phyloP scores from a whole-genome alignment of 2,113 vertebrate species.

The Tragelaphus scriptus region DNA sequence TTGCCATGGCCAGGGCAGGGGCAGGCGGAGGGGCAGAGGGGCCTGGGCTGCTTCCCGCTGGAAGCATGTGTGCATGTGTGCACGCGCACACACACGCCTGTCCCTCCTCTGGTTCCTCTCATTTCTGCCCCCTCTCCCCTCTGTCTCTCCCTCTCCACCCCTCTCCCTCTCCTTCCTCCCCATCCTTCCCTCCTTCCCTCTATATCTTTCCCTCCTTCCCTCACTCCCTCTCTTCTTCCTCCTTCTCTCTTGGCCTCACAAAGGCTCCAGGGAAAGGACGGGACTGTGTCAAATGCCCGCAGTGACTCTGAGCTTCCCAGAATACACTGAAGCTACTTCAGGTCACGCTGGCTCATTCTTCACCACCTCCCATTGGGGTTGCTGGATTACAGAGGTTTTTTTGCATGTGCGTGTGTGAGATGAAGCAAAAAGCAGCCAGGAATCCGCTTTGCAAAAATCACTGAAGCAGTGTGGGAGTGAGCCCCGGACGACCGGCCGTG shows the following conservation, averaged over 20 bases:
- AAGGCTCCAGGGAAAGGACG: not conserved
- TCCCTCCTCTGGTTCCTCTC: not conserved
- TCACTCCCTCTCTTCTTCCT: not conserved
- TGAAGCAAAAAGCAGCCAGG: not conserved
- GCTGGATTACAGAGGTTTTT: not conserved
- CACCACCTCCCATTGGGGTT: not conserved
- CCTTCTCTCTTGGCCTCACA: fast-evolving
- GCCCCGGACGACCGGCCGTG: not conserved
- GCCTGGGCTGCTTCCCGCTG: not conserved
- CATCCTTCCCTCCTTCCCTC: not conserved
- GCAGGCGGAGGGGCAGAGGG: not conserved
- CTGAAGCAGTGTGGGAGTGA: not conserved
- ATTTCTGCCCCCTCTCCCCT: not conserved
- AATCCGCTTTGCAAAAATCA: not conserved
- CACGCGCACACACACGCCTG: fast-evolving
- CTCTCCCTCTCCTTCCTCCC: not conserved
- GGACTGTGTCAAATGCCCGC: not conserved
- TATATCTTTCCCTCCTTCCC: too few species aligned
- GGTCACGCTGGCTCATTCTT: not conserved
- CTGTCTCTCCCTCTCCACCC: not conserved
- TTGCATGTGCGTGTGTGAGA: not conserved
- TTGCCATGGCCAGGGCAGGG: not conserved
- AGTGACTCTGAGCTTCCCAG: not conserved
- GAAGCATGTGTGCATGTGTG: fast-evolving
- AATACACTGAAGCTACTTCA: not conserved